Base-by-base conservation (phyloP, 2,888 invertebrate species). In the Sturmia bella region DNA sequence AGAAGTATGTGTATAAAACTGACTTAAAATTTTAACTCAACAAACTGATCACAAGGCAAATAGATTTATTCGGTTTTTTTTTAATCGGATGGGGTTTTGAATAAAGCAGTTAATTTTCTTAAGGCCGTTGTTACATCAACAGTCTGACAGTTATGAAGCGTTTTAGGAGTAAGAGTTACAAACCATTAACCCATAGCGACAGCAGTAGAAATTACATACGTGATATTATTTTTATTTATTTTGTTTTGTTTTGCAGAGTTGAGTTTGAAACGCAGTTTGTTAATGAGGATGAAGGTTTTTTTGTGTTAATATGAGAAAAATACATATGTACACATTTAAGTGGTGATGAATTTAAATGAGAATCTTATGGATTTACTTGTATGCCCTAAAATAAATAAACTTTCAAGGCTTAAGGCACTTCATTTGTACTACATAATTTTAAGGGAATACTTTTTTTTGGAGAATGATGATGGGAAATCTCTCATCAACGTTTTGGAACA, bases 11-110 rank as follows among this genome's bases (percentile, higher is more conserved):
- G 11, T 68, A 7, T 39, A 69, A 45, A 72, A 79, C 63, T 73
- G 63, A 83, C 56, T 70, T 72, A 27, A 72, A 83, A 83, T 32
- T 32, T 32, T 3, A 76, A 68, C 50, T 68, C 61, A 37, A 61
- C 69, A 37, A 3, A 86, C 87, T 88, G 88, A 89, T 89, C 89
- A 89, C 87, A 87, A 88, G 89, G 89, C 89, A 89, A 89, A 88
- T 87, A 87, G 88, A 87, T 86, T 76, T 84, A 75, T 76, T 79
- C 73, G 78, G 80, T 68, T 82, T 83, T 81, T 41, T 39, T 19
- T 56, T 17, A 41, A 19, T 27, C 56, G 39, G 21, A 6, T 59
- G 19, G n/a, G 21, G 15, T 48, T 48, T 41, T 24, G 50, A 48
- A 59, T 27, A 56, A 66, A 68, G 68, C 64, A 54, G 59, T 56